Base-by-base conservation (phyloP, 1,140 invertebrate genomes). In the Lysiphlebus fabarum region DNA sequence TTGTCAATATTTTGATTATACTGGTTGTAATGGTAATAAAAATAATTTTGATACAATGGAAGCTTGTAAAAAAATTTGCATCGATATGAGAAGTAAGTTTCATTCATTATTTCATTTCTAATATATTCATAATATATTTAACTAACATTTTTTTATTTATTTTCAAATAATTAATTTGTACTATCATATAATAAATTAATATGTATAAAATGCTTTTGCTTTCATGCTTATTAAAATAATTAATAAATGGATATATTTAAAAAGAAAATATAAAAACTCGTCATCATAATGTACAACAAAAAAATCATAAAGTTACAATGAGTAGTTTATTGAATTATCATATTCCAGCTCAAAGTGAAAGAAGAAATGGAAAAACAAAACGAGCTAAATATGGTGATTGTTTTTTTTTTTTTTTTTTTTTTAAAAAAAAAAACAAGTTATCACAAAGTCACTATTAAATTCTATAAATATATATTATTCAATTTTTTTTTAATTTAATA, bases 1-100 rank as follows among this genome's bases (percentile, higher is more conserved):
- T 48, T 95, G 92, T 70, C 77, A 82, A 53, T 77, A 85, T 14
- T 94, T 94, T 69, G 82, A 80, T 56, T 93, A 88, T 66, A 85
- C 86, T 45, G 90, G 90, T 49, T 94, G 92, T 69, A 78, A 85
- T 44, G 87, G 85, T 0, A 91, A 90, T 67, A 77, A 79, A 58
- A 92, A 92, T 70, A 90, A 90, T 67, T 92, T 91, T 67, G 73
- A 77, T 43, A 80, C 75, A 0, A 73, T 78, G 9, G 70, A 81
- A 62, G 83, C 86, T 34, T 87, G 86, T 62, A 75, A 78, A 11
- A 70, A 74, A n/a, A 70, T 80, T 58, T 87, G 86, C 66, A 70
- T 75, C 4, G 64, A 66, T 9, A 70, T 56, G 66, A 64, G 74
- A 67, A 78, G 81, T 81, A 65, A 71, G 69, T 50, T 17, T 41